Percentiles rank a stretch among this genome's conserved stretches.
These are phyloP conservation scores for Tiphia femorata DNA, from an alignment of 2,888 invertebrate species.

Conservation along the genomic window DNA sequence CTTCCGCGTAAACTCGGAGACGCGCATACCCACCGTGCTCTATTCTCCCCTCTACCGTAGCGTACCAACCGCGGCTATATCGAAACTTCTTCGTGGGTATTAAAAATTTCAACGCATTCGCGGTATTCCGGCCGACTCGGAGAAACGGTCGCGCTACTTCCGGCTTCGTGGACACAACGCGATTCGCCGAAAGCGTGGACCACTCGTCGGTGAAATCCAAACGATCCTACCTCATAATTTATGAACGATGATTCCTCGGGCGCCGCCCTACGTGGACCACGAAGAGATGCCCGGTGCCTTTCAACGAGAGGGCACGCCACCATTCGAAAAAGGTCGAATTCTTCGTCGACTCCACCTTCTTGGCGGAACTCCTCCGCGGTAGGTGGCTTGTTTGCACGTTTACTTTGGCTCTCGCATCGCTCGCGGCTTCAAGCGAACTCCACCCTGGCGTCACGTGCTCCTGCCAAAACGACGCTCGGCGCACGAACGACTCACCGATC, in stretches of 20 bases:
- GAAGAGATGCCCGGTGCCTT: slow-evolving; percentile 25
- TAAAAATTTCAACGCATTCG: too few species aligned
- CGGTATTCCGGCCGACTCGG: too few species aligned
- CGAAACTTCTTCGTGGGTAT: too few species aligned
- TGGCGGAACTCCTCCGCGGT: not conserved
- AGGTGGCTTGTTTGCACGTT: slow-evolving; percentile 3
- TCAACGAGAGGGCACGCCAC: slow-evolving; percentile 21
- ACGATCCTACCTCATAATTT: slow-evolving; percentile 27
- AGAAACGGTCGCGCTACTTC: too few species aligned
- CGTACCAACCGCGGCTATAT: too few species aligned
- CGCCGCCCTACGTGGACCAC: slow-evolving; percentile 4
- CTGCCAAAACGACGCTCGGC: not conserved
- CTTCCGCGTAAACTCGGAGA: too few species aligned
- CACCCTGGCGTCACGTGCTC: not conserved
- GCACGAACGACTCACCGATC: not conserved
- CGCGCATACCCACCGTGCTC: too few species aligned
- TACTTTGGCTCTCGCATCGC: slow-evolving; percentile 2
- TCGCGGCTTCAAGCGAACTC: slow-evolving; percentile 2
- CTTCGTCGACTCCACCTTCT: too few species aligned
- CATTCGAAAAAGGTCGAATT: slow-evolving; percentile 3
- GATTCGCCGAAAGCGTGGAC: too few species aligned
- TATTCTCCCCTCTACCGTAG: too few species aligned
- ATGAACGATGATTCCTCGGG: slow-evolving; percentile 18
- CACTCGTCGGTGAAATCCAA: too few species aligned
- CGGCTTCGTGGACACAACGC: too few species aligned